Base-by-base conservation (phyloP, 2,888 invertebrate species). In the Hedya salicella region DNA sequence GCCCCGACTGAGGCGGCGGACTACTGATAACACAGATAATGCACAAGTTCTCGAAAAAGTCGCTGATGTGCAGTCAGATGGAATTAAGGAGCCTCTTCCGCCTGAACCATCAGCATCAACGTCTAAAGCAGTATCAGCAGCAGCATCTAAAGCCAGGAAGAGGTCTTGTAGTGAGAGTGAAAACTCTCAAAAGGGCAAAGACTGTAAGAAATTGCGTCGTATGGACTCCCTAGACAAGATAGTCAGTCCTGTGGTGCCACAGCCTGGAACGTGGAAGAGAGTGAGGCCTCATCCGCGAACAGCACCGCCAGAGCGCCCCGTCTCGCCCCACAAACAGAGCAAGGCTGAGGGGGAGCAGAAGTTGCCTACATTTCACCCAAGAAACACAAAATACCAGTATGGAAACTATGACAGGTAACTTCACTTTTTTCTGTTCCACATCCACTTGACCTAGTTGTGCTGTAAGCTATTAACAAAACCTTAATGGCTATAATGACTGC, bases 391-490 rank as follows among this genome's bases (percentile, higher is more conserved):
- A 81, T 98, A 97, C 91, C 96, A 97, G 79, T 98, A 96, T 92
- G 99, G 99, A 64, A 99, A 99, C 89, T 99, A 98, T 88, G 97
- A 97, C 85, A 95, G 97, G 90, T 95, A 78, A 76, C 52, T 70
- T 39, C 14, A 2, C 36, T 59, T 32, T 25, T 21, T 32, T 36
- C 30, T 25, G 25, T 2, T 6, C 5, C 4, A 44, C 46, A 25
- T 60, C 8, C 32, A 46, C 30, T 32, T 57, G 57, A 46, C 57
- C 57, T 46, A 57, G 32, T 46, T 57, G 32, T 46, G 57, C 32
- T 44, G 57, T 46, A 32, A 57, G 44, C 44, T 57, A 57, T 57
- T 46, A 57, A 32, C 57, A 44, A 32, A 8, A 32, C 57, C 16
- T 56, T 46, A 57, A 57, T 13, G 16, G 13, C 60, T 9, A 54